Conservation (phyloP, 2,113 vertebrate genomes). For the Pteruthius melanotis region DNA sequence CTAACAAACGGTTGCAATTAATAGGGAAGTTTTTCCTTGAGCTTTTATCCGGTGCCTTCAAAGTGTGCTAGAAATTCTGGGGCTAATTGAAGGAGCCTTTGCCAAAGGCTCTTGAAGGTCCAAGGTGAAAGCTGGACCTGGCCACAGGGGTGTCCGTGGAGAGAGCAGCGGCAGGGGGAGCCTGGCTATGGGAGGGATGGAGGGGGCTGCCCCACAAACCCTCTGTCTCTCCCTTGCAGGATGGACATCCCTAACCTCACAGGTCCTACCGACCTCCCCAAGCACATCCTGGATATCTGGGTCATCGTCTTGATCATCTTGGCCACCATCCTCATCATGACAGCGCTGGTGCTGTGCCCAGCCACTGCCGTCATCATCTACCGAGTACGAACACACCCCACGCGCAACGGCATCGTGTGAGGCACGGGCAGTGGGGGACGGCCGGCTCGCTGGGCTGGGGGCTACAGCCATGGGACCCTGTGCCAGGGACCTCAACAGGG, state of each 20-base stretch:
- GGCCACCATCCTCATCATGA: conserved; percentile 80
- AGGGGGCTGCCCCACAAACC: not conserved
- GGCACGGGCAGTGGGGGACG: accelerated
- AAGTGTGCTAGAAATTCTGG: not conserved
- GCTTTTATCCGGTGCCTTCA: not conserved
- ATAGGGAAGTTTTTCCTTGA: not conserved
- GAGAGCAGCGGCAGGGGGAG: accelerated
- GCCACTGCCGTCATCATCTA: conserved; percentile 77
- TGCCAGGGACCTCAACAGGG: accelerated
- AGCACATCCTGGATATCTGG: conserved; percentile 82
- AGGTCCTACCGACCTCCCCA: conserved; percentile 42
- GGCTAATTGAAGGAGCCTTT: not conserved
- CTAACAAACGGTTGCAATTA: not conserved
- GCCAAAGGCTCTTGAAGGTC: not conserved
- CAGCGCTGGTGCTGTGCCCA: conserved; percentile 74
- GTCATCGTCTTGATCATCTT: conserved; percentile 80
- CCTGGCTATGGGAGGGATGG: not conserved
- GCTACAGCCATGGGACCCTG: not conserved
- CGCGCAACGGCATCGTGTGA: conserved; percentile 65
- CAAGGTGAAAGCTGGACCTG: not conserved
- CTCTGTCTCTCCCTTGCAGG: conserved; percentile 30
- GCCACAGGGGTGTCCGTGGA: not conserved
- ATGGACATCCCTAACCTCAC: conserved; percentile 42
- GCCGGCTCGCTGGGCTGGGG: not conserved
- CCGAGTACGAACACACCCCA: conserved; percentile 75